These are phyloP conservation scores for Agrochola litura DNA, from an alignment of 2,888 invertebrate species.

Conservation along the genomic window DNA sequence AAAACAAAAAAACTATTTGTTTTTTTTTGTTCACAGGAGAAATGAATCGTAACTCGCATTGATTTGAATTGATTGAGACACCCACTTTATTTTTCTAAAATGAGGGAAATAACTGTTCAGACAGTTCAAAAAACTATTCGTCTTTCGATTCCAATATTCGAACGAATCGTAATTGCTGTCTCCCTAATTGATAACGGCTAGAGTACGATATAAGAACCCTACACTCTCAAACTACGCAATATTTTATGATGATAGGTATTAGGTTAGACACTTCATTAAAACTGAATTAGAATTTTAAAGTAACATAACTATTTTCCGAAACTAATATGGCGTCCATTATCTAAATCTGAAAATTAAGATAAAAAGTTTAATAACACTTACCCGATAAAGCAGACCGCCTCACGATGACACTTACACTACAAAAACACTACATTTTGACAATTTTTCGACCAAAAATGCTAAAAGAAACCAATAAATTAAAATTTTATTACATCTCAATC, in stretches of 20 bases:
- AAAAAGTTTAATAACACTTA: constrained; percentile 28
- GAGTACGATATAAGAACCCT: background rate
- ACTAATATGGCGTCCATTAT: background rate
- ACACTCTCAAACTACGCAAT: background rate
- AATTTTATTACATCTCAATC: constrained; percentile 12
- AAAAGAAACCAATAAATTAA: constrained; percentile 11
- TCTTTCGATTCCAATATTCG: background rate
- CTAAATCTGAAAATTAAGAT: background rate
- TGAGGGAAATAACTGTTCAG: background rate
- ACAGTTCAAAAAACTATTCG: background rate
- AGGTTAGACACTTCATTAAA: background rate
- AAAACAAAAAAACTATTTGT: background rate
- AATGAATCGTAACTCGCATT: too few relatives aligned
- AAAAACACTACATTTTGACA: constrained; percentile 31
- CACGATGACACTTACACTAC: background rate
- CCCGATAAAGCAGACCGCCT: constrained; percentile 15
- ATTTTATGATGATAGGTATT: background rate
- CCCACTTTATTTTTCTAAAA: background rate
- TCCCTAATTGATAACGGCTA: background rate
- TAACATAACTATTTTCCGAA: background rate
- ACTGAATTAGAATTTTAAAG: background rate
- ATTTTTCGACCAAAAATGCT: background rate
- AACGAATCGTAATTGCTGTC: background rate
- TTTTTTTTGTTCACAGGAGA: background rate
- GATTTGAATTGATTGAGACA: too few relatives aligned